Evolutionary conservation across 2,888 invertebrate genomes (phyloP).

Genomic region (Lasioglossum leucozonium): DNA sequence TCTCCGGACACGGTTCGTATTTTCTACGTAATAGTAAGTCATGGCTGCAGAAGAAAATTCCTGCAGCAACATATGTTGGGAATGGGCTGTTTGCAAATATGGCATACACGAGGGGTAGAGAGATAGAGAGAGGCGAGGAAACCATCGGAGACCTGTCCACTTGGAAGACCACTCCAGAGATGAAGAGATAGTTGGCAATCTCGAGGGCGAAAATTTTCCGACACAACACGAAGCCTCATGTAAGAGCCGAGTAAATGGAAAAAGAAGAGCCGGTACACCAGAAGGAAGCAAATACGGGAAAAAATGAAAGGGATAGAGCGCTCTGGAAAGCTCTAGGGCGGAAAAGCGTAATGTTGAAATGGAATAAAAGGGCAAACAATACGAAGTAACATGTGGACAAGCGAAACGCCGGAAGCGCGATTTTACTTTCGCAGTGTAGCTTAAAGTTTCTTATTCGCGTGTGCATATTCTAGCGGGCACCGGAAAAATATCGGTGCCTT

Average conservation of each 20-base stretch:
- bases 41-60: slow-evolving; percentile 29
- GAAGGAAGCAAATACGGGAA: slow-evolving; percentile 16
- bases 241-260: neutral
- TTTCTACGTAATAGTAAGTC: slow-evolving; percentile 10
- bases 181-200: slow-evolving; percentile 44
- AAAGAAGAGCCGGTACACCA: neutral
- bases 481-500: neutral
- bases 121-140: slow-evolving; percentile 1
- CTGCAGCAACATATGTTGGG: neutral
- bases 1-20: neutral
- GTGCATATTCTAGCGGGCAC: neutral
- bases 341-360: neutral
- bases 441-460: neutral
- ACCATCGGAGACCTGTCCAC: slow-evolving; percentile 42
- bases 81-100: slow-evolving; percentile 39
- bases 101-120: neutral
- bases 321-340: neutral
- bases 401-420: neutral
- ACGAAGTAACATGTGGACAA: neutral
- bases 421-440: neutral
- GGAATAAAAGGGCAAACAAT: neutral
- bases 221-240: slow-evolving; percentile 1
- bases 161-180: slow-evolving; percentile 39
- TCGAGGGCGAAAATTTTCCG: slow-evolving; percentile 33
- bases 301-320: neutral